These are phyloP conservation scores for Pachyseris speciosa DNA, from an alignment of 64 coral and sea anemone species.

Conservation along the genomic window DNA sequence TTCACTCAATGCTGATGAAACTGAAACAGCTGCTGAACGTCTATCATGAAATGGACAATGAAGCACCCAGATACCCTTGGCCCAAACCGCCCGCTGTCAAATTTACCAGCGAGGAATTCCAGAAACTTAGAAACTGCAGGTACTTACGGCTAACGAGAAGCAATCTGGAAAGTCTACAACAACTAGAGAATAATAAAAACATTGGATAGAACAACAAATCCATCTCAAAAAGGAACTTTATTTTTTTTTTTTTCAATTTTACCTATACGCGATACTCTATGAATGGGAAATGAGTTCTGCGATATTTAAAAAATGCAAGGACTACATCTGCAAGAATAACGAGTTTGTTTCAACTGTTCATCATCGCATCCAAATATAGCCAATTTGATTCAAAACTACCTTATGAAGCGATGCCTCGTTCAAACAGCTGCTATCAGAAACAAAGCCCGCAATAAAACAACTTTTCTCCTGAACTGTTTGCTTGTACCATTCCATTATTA, in stretches of 20 bases:
- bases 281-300: too few relatives aligned
- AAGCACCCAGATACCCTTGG: conserved; percentile 78
- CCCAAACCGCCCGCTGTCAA: conserved; percentile 60
- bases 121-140: conserved; percentile 78
- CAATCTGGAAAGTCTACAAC: conserved; percentile 10
- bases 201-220: background rate
- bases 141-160: conserved; percentile 35
- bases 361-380: too few relatives aligned
- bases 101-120: conserved; percentile 78
- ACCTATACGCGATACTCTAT: too few relatives aligned
- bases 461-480: background rate
- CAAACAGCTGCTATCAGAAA: background rate
- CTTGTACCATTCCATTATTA: background rate
- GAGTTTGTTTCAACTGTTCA: too few relatives aligned
- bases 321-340: too few relatives aligned
- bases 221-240: background rate
- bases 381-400: too few relatives aligned
- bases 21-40: conserved; percentile 70
- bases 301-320: too few relatives aligned
- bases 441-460: background rate
- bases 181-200: background rate
- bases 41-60: conserved; percentile 81
- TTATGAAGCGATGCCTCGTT: too few relatives aligned
- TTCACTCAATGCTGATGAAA: conserved; percentile 74
- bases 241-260: too few relatives aligned